These are phyloP conservation scores for Eidolon dupreanum DNA, from an alignment of 2,797 vertebrate species.

Conservation along the genomic window DNA sequence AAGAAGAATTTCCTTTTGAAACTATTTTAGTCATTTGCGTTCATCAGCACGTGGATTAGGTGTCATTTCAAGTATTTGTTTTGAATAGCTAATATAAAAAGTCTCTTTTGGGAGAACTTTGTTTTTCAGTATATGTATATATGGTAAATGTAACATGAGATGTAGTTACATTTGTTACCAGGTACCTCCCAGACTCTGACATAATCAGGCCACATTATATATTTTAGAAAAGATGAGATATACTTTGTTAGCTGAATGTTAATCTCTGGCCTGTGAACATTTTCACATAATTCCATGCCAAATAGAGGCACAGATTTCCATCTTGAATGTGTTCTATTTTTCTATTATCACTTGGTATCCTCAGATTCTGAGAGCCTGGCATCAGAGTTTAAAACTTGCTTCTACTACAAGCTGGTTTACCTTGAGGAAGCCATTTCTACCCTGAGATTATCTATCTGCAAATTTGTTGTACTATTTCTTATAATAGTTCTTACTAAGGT, in stretches of 20 bases:
- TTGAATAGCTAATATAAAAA: not conserved
- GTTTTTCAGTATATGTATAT: not conserved
- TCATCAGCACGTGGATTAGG: not conserved
- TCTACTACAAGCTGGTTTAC: not conserved
- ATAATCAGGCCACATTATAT: not conserved
- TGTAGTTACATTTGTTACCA: not conserved
- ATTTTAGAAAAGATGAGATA: not conserved
- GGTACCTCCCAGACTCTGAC: not conserved
- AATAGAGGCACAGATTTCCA: not conserved
- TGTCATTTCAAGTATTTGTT: not conserved
- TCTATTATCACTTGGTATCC: not conserved
- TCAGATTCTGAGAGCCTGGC: not conserved
- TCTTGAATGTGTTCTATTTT: not conserved
- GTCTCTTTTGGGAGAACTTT: not conserved
- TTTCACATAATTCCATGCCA: not conserved
- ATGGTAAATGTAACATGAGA: not conserved
- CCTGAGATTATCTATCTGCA: not conserved
- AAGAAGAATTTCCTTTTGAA: slow-evolving; percentile 21
- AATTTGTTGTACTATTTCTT: not conserved
- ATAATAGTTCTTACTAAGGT: not conserved
- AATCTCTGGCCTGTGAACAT: not conserved
- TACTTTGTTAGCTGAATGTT: not conserved
- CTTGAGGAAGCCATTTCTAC: not conserved
- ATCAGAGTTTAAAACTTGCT: not conserved
- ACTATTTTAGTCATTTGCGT: not conserved